Base-by-base conservation (phyloP, 2,113 vertebrate species). In the Chascanopsetta lugubris region DNA sequence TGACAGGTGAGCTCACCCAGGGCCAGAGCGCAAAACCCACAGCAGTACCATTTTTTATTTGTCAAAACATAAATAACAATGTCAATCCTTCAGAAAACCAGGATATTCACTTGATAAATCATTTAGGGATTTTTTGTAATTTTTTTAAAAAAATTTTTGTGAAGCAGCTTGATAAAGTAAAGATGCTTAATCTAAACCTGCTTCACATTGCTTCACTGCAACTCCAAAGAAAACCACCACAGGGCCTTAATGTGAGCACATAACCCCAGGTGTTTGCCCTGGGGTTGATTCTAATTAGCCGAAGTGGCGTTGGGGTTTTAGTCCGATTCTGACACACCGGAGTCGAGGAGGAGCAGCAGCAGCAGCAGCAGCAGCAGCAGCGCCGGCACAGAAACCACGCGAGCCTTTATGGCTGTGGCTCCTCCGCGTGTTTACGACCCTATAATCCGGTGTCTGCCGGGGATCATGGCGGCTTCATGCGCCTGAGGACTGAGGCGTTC, bases 231-330 rank as follows among this genome's bases (percentile, higher is more conserved):
- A 30, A 42, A 42, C 36, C 15, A 17, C 36, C 36, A 38, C 1
- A 15, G 36, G 6, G 17, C 6, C 15, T 6, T 42, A 42, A 42
- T n/a, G 38, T 11, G 6, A 18, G 5, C n/a, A 40, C 38, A 40
- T 40, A n/a, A 40, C 38, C 38, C 4, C 5, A 30, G 8, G 29
- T n/a, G 29, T 30, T 30, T 30, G 29, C 4, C 29, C 38, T n/a
- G 15, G 38, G 38, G 17, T 42, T 30, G 11, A 50, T 22, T 77
- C 56, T 72, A 83, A 78, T 75, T 72, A 69, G 43, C 49, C 55
- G 38, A 42, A n/a, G 38, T 42, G 38, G 6, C 10, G 17, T 68
- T 76, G 68, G 53, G 13, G 67, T 70, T 81, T 63, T 62, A 25
- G 11, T 15, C 21, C 24, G 53, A 77, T 54, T 55, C 18, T 71